Conservation (phyloP, 2,888 invertebrate species). For the Lasiommata megera region DNA sequence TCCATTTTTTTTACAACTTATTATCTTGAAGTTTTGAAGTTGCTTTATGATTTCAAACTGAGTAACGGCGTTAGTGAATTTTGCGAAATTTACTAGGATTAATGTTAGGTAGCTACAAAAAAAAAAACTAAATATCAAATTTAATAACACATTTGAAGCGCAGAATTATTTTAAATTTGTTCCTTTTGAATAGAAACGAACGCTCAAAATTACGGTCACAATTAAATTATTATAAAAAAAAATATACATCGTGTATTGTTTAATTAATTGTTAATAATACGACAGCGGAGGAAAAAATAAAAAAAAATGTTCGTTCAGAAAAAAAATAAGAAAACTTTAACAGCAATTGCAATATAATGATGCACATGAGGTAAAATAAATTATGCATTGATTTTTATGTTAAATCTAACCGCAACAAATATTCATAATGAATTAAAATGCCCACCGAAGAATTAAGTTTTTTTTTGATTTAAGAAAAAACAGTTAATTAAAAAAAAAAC, state of each 20-base stretch:
- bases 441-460: no score
- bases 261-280: conserved; percentile 2
- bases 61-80: conserved; percentile 14
- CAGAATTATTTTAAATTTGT: conserved; percentile 12
- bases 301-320: neutral
- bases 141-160: neutral
- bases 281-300: neutral
- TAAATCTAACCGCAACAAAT: no score
- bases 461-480: no score
- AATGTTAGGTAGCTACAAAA: conserved; percentile 24
- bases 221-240: conserved; percentile 1
- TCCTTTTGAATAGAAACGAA: conserved; percentile 38
- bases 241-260: neutral
- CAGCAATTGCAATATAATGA: no score
- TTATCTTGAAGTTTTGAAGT: neutral
- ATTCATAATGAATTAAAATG: no score
- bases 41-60: neutral
- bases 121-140: neutral
- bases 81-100: conserved; percentile 31
- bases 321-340: no score
- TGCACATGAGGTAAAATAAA: no score
- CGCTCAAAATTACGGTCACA: conserved; percentile 43
- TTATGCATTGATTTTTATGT: no score
- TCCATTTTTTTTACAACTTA: neutral
- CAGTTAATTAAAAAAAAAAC: no score